These are phyloP conservation scores for Epinephelus fuscoguttatus DNA, from an alignment of 2,113 vertebrate species.

Conservation along the genomic window DNA sequence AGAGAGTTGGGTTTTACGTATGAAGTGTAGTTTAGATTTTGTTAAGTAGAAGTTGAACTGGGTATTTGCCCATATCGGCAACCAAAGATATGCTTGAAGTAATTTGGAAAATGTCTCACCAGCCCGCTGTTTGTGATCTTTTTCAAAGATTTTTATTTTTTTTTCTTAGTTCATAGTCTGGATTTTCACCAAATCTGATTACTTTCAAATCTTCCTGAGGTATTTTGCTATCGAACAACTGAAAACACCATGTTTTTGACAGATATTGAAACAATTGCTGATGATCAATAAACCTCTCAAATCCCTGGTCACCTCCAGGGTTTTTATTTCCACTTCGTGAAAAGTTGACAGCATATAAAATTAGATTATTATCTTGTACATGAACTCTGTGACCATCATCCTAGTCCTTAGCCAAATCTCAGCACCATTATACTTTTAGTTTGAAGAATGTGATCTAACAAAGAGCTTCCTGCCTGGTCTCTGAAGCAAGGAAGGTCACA, in stretches of 20 bases:
- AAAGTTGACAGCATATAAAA: background rate
- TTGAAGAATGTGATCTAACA: background rate
- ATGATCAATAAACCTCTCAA: background rate
- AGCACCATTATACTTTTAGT: background rate
- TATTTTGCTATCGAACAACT: too few species aligned
- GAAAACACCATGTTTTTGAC: background rate
- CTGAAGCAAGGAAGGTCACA: slow-evolving; percentile 16
- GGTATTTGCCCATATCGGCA: background rate
- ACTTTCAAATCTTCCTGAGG: background rate
- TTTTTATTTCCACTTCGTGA: background rate
- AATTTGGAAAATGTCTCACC: background rate
- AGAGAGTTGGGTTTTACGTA: background rate
- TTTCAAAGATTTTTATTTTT: background rate
- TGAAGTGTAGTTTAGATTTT: background rate
- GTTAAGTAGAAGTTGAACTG: background rate
- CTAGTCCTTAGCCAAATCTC: too few species aligned
- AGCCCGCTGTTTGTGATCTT: background rate
- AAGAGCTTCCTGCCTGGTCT: background rate
- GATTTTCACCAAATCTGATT: background rate
- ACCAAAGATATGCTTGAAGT: background rate
- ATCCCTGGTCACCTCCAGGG: background rate
- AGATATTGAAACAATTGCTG: too few species aligned
- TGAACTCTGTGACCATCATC: slow-evolving; percentile 3
- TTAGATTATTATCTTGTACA: background rate
- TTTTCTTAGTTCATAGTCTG: background rate